These are phyloP conservation scores for Hemicordylus capensis DNA, from an alignment of 2,113 vertebrate species.

Conservation along the genomic window DNA sequence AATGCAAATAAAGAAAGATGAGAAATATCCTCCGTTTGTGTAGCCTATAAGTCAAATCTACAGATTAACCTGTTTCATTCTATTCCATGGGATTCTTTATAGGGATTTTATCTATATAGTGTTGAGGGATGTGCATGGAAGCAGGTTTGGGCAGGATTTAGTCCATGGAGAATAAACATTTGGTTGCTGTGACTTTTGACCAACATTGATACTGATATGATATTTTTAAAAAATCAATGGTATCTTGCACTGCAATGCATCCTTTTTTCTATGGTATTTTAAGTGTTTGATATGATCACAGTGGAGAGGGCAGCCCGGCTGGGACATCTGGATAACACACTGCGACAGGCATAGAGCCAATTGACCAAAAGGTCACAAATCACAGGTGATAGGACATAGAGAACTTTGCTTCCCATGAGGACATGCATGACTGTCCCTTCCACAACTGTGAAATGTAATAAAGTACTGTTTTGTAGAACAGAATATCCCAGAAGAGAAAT, in stretches of 20 bases:
- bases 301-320: not conserved
- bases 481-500: not conserved
- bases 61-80: not conserved
- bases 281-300: not conserved
- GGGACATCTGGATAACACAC: not conserved
- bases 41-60: not conserved
- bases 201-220: not conserved
- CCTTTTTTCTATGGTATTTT: not conserved
- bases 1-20: not conserved
- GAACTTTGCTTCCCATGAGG: not conserved
- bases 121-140: not conserved
- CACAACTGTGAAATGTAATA: not conserved
- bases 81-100: not conserved
- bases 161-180: not conserved
- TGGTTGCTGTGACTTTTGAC: not conserved
- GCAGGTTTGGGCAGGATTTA: not conserved
- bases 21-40: not conserved
- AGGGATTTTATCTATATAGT: too few relatives aligned
- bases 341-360: not conserved
- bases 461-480: not conserved
- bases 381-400: not conserved
- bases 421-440: not conserved
- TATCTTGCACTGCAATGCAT: not conserved
- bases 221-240: not conserved
- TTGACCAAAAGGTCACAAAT: conserved; percentile 4